These are phyloP conservation scores for Helarctos malayanus DNA, from an alignment of 2,797 vertebrate species.

Conservation along the genomic window DNA sequence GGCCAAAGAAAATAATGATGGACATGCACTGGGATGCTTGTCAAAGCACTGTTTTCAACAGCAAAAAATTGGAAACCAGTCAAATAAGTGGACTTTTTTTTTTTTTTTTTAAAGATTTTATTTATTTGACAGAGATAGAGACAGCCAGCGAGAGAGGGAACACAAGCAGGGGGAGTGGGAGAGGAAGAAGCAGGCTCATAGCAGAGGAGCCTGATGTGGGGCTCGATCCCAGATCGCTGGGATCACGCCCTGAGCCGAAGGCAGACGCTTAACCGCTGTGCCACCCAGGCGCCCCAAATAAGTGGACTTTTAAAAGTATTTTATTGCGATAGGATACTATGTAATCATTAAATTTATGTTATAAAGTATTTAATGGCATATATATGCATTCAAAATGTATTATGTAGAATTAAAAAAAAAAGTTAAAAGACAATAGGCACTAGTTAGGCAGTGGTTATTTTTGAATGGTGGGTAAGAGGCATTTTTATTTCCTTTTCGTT, in stretches of 20 bases:
- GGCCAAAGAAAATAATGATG: slow-evolving; percentile 1
- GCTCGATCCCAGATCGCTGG: too few relatives aligned
- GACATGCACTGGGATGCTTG: not conserved
- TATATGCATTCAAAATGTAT: not conserved
- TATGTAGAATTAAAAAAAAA: not conserved
- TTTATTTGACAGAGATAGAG: too few relatives aligned
- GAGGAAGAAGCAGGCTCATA: too few relatives aligned
- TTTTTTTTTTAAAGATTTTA: too few relatives aligned
- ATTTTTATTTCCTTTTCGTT: slow-evolving; percentile 43
- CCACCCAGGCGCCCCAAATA: not conserved
- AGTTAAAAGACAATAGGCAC: not conserved
- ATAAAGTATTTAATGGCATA: slow-evolving; percentile 52
- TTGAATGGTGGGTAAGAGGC: not conserved
- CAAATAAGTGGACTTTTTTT: not conserved
- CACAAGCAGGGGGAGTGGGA: too few relatives aligned
- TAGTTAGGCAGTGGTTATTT: not conserved
- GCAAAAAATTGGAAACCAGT: slow-evolving; percentile 16
- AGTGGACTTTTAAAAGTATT: not conserved
- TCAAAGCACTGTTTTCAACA: not conserved
- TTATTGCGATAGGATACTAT: not conserved
- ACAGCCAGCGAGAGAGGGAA: too few relatives aligned
- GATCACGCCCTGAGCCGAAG: too few relatives aligned
- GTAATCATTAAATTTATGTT: slow-evolving; percentile 1
- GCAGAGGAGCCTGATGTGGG: too few relatives aligned
- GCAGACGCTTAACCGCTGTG: too few relatives aligned